Evolutionary conservation across 2,888 invertebrate genomes (phyloP), one percentile per base, ranked within the genome.

Genomic region (Heliconius hortense): DNA sequence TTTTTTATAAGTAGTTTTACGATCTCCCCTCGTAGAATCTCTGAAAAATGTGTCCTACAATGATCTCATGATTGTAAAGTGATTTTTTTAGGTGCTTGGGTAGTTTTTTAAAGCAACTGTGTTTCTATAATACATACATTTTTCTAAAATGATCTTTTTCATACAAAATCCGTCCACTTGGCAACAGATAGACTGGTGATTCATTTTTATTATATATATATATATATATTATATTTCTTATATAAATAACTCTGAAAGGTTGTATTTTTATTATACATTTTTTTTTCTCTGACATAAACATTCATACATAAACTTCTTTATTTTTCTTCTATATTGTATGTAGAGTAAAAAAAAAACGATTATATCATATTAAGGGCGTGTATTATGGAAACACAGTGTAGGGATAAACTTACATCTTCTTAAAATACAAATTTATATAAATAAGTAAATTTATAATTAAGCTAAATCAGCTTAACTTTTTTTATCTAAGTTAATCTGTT

Each of bases 21-120:
- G 18, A 48, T 73, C 53, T 35, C 64, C 76, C 66, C 48, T 72
- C 77, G 76, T 77, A 77, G 83, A 84, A 84, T 82, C 82, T 84
- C 82, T 78, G 76, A 78, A 76, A 62, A 78, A 66, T 78, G 82
- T 81, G 85, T 88, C 87, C 87, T 88, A 87, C 28, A 80, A 84
- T 90, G 91, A 91, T 91, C 91, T 91, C 91, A 90, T 83, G 81
- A 60, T 76, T 81, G 83, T 43, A 82, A 83, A 80, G 81, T 83
- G 83, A 82, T 80, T 83, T 82, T 81, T 81, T 35, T 79, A 81
- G 90, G 90, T 90, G 89, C 89, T 90, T 87, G 87, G 87, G 87
- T 90, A 88, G 84, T 84, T 74, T 77, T 86, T 82, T 83, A 82
- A 82, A 79, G 81, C 79, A 79, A 82, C 82, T 81, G 71, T 11